Evolutionary conservation across 2,888 invertebrate species (phyloP).

Genomic region (Pinctada fucata): DNA sequence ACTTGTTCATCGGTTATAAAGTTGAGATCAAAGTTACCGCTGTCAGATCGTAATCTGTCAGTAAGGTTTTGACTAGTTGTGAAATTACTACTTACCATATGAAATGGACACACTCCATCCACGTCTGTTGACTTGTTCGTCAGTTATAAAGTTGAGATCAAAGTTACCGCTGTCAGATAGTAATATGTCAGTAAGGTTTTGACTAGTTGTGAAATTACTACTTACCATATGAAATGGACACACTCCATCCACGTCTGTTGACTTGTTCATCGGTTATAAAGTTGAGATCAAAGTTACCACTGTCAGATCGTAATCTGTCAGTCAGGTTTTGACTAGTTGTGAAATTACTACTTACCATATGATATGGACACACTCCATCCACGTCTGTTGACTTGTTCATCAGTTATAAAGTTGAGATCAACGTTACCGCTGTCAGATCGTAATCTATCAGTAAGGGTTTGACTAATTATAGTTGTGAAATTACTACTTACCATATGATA

Average conservation of each 20-base stretch:
- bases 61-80: no score
- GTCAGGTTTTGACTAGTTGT: no score
- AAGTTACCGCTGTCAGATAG: constrained; percentile 50
- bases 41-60: constrained; percentile 37
- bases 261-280: constrained; percentile 58
- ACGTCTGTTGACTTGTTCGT: constrained; percentile 49
- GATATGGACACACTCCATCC: constrained; percentile 65
- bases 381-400: constrained; percentile 49
- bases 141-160: constrained; percentile 55
- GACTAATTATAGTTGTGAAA: no score
- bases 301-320: constrained; percentile 37
- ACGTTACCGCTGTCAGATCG: no score
- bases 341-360: constrained; percentile 61
- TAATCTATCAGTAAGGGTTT: no score
- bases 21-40: constrained; percentile 51
- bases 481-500: constrained; percentile 65
- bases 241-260: constrained; percentile 58
- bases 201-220: no score
- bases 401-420: constrained; percentile 61
- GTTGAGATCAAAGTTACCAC: constrained; percentile 51
- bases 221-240: constrained; percentile 63
- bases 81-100: constrained; percentile 63
- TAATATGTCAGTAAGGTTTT: no score
- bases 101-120: constrained; percentile 66
- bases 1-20: constrained; percentile 58